These are phyloP conservation scores for Nyctibius bracteatus DNA, from an alignment of 2,113 vertebrate species.

Conservation along the genomic window DNA sequence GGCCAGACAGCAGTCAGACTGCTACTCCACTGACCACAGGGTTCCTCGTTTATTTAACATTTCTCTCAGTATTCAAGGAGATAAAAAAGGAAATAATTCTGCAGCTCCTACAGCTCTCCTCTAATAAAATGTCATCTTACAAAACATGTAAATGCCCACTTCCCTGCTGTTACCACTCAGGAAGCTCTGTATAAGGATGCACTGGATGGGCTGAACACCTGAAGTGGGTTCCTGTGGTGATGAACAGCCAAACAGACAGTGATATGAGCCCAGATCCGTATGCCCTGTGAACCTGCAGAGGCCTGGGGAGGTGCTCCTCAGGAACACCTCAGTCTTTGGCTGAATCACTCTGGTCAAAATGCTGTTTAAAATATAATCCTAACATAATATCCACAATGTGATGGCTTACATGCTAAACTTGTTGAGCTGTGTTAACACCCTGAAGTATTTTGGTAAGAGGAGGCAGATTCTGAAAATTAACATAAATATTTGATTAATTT, in stretches of 20 bases:
- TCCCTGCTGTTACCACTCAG: not conserved
- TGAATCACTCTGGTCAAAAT: not conserved
- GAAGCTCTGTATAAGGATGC: not conserved
- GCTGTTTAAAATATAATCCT: not conserved
- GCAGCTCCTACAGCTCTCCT: not conserved
- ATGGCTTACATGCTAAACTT: not conserved
- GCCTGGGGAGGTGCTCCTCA: not conserved
- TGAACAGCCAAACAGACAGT: not conserved
- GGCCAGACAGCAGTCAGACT: not conserved
- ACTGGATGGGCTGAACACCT: not conserved
- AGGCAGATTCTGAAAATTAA: not conserved
- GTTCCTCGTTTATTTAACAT: not conserved
- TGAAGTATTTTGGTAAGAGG: not conserved
- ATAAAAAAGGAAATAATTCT: not conserved
- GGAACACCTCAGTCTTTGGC: not conserved
- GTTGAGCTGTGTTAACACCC: not conserved
- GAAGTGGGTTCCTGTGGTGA: not conserved
- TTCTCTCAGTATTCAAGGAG: not conserved
- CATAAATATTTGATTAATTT: not conserved
- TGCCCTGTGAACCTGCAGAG: not conserved
- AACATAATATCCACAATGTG: too few species aligned
- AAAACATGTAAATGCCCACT: not conserved
- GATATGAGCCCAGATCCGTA: accelerated
- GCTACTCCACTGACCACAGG: not conserved
- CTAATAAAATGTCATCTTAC: not conserved